Percentiles rank a stretch among this genome's conserved stretches.
These are phyloP conservation scores for Calameuta pallipes DNA, from an alignment of 2,888 invertebrate genomes.

Conservation along the genomic window DNA sequence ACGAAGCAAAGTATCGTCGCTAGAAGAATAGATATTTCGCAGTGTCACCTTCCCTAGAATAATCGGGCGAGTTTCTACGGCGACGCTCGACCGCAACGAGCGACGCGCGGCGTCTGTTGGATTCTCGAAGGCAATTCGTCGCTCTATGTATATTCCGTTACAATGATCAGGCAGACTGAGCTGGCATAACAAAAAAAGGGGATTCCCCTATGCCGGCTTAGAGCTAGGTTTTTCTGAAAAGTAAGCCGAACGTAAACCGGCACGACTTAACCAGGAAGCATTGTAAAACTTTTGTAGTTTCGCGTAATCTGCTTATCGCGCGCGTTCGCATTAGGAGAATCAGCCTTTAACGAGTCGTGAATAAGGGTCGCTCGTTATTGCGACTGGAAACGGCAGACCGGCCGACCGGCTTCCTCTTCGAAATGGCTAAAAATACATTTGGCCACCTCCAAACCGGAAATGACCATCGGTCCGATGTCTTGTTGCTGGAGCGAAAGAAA, in stretches of 20 bases:
- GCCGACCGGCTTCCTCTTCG: background rate
- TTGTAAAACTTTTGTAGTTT: background rate
- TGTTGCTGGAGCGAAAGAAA: too few species aligned
- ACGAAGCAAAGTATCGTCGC: background rate
- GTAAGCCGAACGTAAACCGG: background rate
- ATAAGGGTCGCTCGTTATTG: background rate
- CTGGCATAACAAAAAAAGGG: background rate
- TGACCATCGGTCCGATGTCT: too few species aligned
- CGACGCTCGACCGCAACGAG: background rate
- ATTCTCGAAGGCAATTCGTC: background rate
- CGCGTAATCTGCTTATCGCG: background rate
- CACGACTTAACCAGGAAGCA: background rate
- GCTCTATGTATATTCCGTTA: background rate
- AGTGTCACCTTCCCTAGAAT: background rate
- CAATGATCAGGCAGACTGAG: background rate
- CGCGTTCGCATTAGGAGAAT: background rate
- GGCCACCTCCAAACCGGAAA: background rate
- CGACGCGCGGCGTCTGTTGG: background rate
- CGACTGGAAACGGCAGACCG: background rate
- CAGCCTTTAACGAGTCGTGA: background rate
- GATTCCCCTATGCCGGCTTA: background rate
- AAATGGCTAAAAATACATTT: background rate
- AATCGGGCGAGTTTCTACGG: background rate
- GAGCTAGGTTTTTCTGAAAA: background rate
- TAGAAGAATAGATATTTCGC: background rate